Evolutionary conservation across 2,888 invertebrate genomes (phyloP).

Genomic region (Eumacrocentrus americanus): DNA sequence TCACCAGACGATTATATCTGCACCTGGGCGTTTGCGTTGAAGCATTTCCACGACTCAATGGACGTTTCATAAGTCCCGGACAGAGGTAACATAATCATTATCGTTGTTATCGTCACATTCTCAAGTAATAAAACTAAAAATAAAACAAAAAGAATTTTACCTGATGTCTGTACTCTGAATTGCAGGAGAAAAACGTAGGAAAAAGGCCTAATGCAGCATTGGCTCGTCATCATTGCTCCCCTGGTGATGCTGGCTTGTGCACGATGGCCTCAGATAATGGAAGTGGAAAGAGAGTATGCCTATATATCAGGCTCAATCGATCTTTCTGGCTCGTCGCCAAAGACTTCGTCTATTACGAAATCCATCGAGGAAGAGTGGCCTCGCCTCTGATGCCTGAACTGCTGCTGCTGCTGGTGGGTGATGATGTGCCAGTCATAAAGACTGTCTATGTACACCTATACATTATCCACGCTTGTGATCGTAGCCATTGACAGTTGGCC

Average conservation of each 20-base stretch:
- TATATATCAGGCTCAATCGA: conserved; percentile 28
- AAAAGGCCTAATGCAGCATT: no score
- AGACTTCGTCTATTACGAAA: conserved; percentile 34
- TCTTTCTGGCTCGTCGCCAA: conserved; percentile 34
- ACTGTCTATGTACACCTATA: neutral
- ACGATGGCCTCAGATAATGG: conserved; percentile 28
- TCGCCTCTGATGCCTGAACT: conserved; percentile 9
- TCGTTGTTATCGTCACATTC: conserved; percentile 2
- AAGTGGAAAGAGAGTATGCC: conserved; percentile 27
- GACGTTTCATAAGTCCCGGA: conserved; percentile 1
- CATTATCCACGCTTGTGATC: neutral
- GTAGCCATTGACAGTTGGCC: conserved; percentile 19
- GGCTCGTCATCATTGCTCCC: no score
- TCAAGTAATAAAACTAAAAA: no score
- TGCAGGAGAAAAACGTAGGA: neutral
- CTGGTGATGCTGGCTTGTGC: no score
- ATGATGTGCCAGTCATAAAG: neutral
- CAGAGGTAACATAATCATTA: neutral
- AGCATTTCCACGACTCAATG: conserved; percentile 13
- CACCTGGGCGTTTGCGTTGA: conserved; percentile 8
- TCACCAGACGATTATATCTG: conserved; percentile 19
- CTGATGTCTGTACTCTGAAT: neutral
- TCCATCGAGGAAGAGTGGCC: conserved; percentile 32
- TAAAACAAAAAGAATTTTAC: no score
- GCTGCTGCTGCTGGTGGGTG: neutral